Evolutionary conservation across 2,113 vertebrate species (phyloP).

Genomic region (Salvator merianae): DNA sequence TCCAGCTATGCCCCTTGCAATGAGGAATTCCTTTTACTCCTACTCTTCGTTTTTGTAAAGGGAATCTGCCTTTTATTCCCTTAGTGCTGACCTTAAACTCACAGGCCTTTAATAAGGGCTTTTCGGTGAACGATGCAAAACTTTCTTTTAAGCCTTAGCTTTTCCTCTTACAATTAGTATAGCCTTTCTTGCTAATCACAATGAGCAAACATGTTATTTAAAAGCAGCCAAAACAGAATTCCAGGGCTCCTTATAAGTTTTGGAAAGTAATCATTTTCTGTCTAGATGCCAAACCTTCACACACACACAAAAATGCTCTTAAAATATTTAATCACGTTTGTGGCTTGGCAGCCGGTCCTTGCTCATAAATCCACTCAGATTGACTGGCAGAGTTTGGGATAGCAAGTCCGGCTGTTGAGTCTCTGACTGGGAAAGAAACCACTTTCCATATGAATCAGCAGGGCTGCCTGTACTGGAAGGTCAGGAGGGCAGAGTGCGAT

Average conservation of each 20-base stretch:
- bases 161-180: neutral
- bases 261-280: neutral
- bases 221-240: neutral
- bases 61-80: too few species aligned
- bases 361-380: constrained; percentile 58
- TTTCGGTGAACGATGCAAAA: too few species aligned
- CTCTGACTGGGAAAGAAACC: constrained; percentile 37
- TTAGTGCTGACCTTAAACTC: too few species aligned
- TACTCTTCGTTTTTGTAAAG: too few species aligned
- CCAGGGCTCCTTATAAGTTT: neutral
- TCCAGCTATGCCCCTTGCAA: too few species aligned
- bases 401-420: constrained; percentile 33
- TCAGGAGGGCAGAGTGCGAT: constrained; percentile 37
- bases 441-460: constrained; percentile 54
- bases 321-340: constrained; percentile 63
- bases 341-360: constrained; percentile 44
- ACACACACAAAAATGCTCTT: constrained; percentile 42
- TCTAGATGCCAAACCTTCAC: constrained; percentile 45
- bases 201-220: neutral
- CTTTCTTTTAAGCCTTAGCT: neutral
- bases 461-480: constrained; percentile 42
- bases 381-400: constrained; percentile 26
- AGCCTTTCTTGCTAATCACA: too few species aligned
- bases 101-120: too few species aligned
- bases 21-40: too few species aligned